phyloP scores from a whole-genome alignment of 2,113 vertebrate genomes.

The Rissa tridactyla region DNA sequence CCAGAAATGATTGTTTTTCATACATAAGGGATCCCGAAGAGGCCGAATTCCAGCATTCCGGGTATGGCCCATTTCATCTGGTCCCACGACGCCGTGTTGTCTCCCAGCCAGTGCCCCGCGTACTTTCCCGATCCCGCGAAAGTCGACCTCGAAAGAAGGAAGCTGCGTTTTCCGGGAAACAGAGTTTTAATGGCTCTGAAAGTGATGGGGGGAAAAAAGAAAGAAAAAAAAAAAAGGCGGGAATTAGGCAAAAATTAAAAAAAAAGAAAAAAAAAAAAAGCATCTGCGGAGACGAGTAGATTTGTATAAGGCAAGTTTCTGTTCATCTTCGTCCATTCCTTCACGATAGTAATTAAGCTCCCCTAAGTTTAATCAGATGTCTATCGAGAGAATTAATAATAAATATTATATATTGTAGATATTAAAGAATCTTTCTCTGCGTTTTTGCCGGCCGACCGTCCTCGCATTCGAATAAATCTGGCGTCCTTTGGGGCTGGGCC shows the following conservation, averaged over 20 bases:
- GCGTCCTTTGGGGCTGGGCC: too few relatives aligned
- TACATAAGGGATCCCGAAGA: slow-evolving; percentile 90
- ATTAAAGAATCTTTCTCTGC: too few relatives aligned
- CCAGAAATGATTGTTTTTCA: slow-evolving; percentile 39
- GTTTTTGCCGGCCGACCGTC: too few relatives aligned
- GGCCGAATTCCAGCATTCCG: slow-evolving; percentile 88
- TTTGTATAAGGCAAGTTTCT: background rate
- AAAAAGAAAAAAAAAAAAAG: background rate
- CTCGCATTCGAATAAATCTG: background rate
- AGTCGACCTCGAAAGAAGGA: slow-evolving; percentile 88
- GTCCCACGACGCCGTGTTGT: slow-evolving; percentile 82
- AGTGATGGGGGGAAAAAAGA: too few relatives aligned
- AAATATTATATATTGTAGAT: too few relatives aligned
- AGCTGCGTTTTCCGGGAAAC: slow-evolving; percentile 80
- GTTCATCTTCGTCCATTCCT: background rate
- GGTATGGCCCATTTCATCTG: slow-evolving; percentile 92
- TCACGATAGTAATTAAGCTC: background rate
- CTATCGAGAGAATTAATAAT: too few relatives aligned
- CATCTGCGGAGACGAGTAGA: background rate
- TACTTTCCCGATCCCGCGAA: slow-evolving; percentile 91
- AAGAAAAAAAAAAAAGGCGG: background rate
- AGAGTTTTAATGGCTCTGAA: slow-evolving; percentile 55
- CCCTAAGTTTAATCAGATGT: too few relatives aligned
- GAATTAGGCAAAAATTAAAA: background rate
- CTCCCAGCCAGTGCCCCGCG: slow-evolving; percentile 69